Evolutionary conservation across 2,888 invertebrate species (phyloP).

Genomic region (Xiphydria camelus): DNA sequence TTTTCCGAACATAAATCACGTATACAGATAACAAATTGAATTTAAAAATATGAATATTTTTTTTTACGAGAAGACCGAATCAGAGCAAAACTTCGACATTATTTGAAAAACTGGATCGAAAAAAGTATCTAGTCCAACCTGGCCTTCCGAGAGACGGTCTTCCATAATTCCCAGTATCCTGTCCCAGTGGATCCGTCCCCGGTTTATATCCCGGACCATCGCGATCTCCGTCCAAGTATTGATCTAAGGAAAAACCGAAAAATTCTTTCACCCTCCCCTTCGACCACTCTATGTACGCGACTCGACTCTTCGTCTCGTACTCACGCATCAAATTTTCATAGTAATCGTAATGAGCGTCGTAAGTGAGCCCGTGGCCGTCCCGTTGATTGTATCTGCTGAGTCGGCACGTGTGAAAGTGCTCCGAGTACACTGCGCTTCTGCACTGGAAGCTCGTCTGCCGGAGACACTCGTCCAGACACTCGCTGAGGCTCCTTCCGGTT

Average conservation of each 20-base stretch:
- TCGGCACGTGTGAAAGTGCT: conserved; percentile 80
- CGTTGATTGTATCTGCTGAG: conserved; percentile 85
- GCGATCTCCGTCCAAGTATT: conserved; percentile 54
- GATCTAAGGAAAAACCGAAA: too few species aligned
- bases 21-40: too few species aligned
- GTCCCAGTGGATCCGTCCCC: conserved; percentile 59
- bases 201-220: conserved; percentile 43
- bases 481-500: conserved; percentile 83
- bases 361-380: conserved; percentile 85
- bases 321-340: conserved; percentile 92
- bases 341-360: conserved; percentile 91
- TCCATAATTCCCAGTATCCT: conserved; percentile 59
- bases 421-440: conserved; percentile 86
- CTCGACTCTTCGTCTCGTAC: conserved; percentile 58
- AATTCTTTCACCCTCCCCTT: too few species aligned
- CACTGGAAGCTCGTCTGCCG: conserved; percentile 89
- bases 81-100: too few species aligned
- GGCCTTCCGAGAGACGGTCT: conserved; percentile 56
- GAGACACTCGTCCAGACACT: conserved; percentile 87
- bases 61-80: too few species aligned
- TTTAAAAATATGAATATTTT: too few species aligned
- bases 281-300: background rate
- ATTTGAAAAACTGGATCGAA: background rate
- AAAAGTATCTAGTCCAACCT: conserved; percentile 29
- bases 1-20: too few species aligned